Base-by-base conservation (phyloP, 2,113 vertebrate genomes). In the Malurus melanocephalus region DNA sequence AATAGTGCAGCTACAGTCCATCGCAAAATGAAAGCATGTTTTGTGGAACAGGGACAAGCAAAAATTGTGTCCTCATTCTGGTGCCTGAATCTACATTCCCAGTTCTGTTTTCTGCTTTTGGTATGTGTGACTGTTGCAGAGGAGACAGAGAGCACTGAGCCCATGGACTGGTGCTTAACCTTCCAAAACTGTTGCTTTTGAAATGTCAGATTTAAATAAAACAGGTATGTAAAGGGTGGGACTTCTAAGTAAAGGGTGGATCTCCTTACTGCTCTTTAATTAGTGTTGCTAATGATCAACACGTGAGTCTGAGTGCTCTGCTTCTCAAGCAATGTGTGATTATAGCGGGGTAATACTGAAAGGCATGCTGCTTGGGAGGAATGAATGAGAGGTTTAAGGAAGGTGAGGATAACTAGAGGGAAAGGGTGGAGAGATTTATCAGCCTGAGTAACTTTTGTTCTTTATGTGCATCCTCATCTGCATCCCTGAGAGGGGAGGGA, bases 1-100 rank as follows among this genome's bases (percentile, higher is more conserved):
- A 90, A 95, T 96, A 95, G 94, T 56, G 51, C 86, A 86, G 73
- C 80, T 88, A 88, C 80, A 96, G 94, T 95, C 73, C 56, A 22
- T 8, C 51, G 82, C 80, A 90, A 95, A 93, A 93, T 96, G 95
- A 96, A 95, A 96, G 95, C 94, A 0, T 75, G 86, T 95, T 95
- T 94, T 95, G 92, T 94, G 93, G 71, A 94, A 88, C 62, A 46
- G 62, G 43, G 35, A 90, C 90, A 95, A 85, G 88, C 52, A 89
- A 95, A 96, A 94, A 96, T 48, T 80, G 80, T 43, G 83, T 92
- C 90, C 94, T 94, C 93, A 94, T 96, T 95, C 94, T 96, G 77
- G 62, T 85, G 92, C 49, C 88, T 94, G 92, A 94, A 83, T 96
- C 94, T 90, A 91, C 77, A 59, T 95, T 92, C 91, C 91, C 87